Evolutionary conservation across 2,113 vertebrate species (phyloP).

Genomic region (Ondatra zibethicus): DNA sequence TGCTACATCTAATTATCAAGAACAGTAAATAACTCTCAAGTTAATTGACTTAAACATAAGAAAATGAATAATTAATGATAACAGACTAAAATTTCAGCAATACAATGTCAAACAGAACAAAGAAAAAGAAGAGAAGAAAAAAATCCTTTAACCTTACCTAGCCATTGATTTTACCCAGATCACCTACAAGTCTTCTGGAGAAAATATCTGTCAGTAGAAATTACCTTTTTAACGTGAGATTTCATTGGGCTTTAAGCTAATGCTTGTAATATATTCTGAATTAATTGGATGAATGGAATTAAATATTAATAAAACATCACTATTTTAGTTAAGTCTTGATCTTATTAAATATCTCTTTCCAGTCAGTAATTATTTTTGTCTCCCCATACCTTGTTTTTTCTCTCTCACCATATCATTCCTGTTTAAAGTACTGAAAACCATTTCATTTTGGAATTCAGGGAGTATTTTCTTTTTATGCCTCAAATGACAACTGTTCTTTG

Average conservation of each 20-base stretch:
- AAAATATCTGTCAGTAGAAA: conserved; percentile 38
- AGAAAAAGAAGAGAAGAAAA: not conserved
- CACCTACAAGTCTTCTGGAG: not conserved
- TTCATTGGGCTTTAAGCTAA: conserved; percentile 41
- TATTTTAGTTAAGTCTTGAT: conserved; percentile 39
- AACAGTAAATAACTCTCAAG: conserved; percentile 52
- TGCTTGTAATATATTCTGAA: conserved; percentile 26
- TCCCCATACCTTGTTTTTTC: not conserved
- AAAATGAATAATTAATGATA: conserved; percentile 64
- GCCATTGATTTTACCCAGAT: not conserved
- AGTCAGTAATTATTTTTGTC: conserved; percentile 29
- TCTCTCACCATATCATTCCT: not conserved
- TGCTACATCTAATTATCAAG: conserved; percentile 41
- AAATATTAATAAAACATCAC: conserved; percentile 50
- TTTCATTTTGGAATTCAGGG: conserved; percentile 3
- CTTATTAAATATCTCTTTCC: not conserved
- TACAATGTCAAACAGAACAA: not conserved
- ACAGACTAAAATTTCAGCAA: conserved; percentile 13
- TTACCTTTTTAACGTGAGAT: not conserved
- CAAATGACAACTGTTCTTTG: not conserved
- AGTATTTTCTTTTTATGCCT: conserved; percentile 1
- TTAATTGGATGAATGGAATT: conserved; percentile 28
- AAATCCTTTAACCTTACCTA: not conserved
- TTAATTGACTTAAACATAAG: conserved; percentile 51
- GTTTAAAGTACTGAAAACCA: conserved; percentile 17